phyloP scores from a whole-genome alignment of 2,113 vertebrate genomes.

The Rhinopithecus roxellana region DNA sequence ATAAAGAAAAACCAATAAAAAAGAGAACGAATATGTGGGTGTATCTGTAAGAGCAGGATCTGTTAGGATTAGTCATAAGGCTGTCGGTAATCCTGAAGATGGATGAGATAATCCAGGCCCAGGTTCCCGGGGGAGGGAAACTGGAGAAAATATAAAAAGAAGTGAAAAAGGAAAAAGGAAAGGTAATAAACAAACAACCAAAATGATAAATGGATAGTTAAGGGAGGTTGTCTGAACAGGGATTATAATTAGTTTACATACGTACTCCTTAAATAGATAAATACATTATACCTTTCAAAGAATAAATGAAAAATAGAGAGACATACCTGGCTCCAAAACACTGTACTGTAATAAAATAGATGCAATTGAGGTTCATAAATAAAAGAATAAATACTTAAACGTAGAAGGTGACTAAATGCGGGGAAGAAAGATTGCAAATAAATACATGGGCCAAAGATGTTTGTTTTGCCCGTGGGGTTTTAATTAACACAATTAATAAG shows the following conservation, averaged over 20 bases:
- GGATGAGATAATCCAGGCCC: neutral
- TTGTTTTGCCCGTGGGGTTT: neutral
- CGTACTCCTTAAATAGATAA: neutral
- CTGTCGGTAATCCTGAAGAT: neutral
- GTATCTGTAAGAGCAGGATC: neutral
- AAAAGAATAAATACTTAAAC: neutral
- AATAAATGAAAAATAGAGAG: neutral
- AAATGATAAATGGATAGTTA: neutral
- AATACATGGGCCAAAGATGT: fast-evolving
- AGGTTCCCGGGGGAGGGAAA: neutral
- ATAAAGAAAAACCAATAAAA: neutral
- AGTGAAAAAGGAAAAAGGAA: neutral
- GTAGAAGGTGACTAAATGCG: neutral
- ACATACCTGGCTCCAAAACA: neutral
- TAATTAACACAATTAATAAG: no score
- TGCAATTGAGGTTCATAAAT: neutral
- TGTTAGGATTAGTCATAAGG: neutral
- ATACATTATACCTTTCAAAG: neutral
- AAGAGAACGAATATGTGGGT: fast-evolving
- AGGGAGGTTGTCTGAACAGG: neutral
- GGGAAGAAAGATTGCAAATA: neutral
- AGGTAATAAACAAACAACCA: neutral
- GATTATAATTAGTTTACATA: neutral
- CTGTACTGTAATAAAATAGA: neutral
- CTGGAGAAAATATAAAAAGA: neutral